Base-by-base conservation (phyloP, 53 echinoderm and acorn worm genomes). In the Arbacia lixula region DNA sequence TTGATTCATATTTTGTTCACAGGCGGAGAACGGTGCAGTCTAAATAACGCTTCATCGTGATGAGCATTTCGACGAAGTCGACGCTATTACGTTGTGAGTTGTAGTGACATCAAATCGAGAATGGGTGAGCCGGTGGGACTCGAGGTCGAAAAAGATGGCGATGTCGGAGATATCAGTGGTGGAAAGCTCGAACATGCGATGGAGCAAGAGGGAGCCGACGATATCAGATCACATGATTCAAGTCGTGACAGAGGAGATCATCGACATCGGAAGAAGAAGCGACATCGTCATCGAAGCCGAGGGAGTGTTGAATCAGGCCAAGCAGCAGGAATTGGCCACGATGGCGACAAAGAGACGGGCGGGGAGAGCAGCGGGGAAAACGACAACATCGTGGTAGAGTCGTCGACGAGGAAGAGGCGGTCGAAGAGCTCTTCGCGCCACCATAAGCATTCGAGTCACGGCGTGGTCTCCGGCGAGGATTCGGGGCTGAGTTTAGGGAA, bases 401-500 rank as follows among this genome's bases (percentile, higher is more conserved):
- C 74, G 20, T 74, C 54, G 2, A 53, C 33, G n/a, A 51, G 53
- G 21, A 74, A 35, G 74, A 74, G 33, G 52, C 32, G 74, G 52
- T 52, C 74, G 2, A 74, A 53, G 43, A 30, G 46, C 9, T 42
- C 27, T 12, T 42, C 52, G 22, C 74, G 74, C 1, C 74, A 74
- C 31, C 53, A 74, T 53, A 74, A 74, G 49, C 74, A 53, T 69
- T 69, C 69, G 19, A 6, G 20, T 34, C 42, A 53, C 34, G 53
- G 49, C 74, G 19, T 9, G 27, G 35, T 33, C 52, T 52, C 51
- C 11, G 74, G 74, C 50, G 74, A 74, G 1, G 74, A 74, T 31
- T 74, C 74, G 53, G 74, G 74, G 19, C 21, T 74, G 34, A 74
- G 74, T 21, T 16, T 74, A 30, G 54, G 74, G 3, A 74, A 74